Evolutionary conservation across 2,888 invertebrate genomes (phyloP).

Genomic region (Nymphalis polychloros): DNA sequence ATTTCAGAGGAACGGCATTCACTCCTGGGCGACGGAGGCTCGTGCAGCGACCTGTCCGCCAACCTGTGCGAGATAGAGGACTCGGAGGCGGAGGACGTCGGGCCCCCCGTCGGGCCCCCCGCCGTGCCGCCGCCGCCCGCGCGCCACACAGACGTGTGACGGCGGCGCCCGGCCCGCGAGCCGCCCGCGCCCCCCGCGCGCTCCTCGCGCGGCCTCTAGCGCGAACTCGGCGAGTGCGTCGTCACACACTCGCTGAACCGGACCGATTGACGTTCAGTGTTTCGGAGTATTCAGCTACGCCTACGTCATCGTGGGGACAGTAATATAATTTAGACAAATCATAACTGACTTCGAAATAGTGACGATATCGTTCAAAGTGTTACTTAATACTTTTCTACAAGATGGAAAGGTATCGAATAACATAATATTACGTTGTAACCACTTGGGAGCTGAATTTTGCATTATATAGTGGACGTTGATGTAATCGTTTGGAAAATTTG

Average conservation of each 20-base stretch:
- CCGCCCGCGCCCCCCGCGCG: conserved; percentile 41
- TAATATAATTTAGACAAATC: neutral
- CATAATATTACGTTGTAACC: neutral
- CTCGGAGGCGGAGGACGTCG: conserved; percentile 85
- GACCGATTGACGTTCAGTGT: neutral
- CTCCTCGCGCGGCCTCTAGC: conserved; percentile 28
- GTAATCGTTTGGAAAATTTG: neutral
- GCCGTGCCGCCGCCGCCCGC: conserved; percentile 39
- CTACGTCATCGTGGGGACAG: neutral
- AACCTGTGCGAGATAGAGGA: conserved; percentile 96
- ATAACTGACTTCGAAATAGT: neutral
- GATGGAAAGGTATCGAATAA: neutral
- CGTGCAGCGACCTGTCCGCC: conserved; percentile 93
- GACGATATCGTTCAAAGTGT: conserved; percentile 7
- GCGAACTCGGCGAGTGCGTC: conserved; percentile 7
- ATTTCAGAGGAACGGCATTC: conserved; percentile 87
- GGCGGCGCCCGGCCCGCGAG: conserved; percentile 53
- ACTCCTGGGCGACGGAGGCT: conserved; percentile 83
- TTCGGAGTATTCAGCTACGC: neutral
- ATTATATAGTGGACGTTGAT: neutral
- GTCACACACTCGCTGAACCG: neutral
- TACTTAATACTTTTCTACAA: conserved; percentile 9
- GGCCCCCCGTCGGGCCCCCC: conserved; percentile 28
- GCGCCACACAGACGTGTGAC: conserved; percentile 70
- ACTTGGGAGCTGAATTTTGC: neutral